Evolutionary conservation across 2,113 vertebrate genomes (phyloP), one percentile per base, ranked within the genome.

Genomic region (Oophaga pumilio): DNA sequence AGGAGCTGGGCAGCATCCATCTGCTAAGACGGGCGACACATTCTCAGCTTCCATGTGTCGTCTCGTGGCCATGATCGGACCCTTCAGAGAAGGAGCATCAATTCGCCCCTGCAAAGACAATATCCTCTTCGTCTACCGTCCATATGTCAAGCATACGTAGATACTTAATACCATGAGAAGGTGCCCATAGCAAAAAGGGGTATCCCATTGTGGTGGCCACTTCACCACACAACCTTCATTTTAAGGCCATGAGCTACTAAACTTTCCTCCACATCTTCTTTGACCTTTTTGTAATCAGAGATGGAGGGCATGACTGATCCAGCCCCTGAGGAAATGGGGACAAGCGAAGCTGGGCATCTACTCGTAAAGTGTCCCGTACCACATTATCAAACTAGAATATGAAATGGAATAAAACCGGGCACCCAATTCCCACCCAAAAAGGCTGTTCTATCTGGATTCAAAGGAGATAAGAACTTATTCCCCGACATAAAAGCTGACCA

Each of bases 1-100:
- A 77, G 76, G 89, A 91, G 82, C 71, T 89, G 86, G 11, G 76
- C 0, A 87, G 82, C 53, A 85, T 73, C 87, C 80, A 66, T 28
- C 90, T 90, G 90, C 2, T 49, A 64, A 76, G 69, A 73, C 68
- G 64, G 33, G 52, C 18, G 12, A 74, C 52, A 87, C 66, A 2
- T 71, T 85, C 69, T 83, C 81, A 69, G 68, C 49, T 69, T 83
- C 81, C 81, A 53, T 69, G 81, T 56, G 81, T 53, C 62, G 81
- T 53, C 62, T 52, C 53, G 18, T 43, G 53, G 81, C 43, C 64
- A 1, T 4, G 49, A 52, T 53, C 43, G 20, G 33, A 26, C 6
- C 15, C 53, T 79, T 24, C 20, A 17, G 8, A 79, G 52, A 56
- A 50, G 62, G 33, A n/a, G 14, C 62, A 68, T 50, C 64, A 53